phyloP scores from a whole-genome alignment of 1,140 invertebrate species.

The Zaprionus vittiger region DNA sequence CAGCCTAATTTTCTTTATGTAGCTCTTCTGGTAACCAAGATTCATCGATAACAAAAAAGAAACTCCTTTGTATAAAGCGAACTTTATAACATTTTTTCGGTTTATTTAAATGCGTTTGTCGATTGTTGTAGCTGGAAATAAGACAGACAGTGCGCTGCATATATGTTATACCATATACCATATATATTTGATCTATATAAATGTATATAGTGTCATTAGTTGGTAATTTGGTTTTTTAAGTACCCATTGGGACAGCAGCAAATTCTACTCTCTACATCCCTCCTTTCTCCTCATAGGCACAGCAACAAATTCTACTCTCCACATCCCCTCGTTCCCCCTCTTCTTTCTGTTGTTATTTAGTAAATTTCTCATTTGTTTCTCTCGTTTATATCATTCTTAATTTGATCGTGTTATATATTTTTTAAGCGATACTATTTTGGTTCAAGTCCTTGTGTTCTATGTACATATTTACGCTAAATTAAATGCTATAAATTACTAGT shows the following conservation, averaged over 20 bases:
- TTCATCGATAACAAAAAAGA: neutral
- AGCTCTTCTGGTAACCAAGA: neutral
- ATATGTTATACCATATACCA: conserved; percentile 7
- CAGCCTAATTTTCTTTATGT: neutral
- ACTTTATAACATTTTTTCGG: conserved; percentile 40
- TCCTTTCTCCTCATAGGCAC: neutral
- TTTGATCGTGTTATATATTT: conserved; percentile 29
- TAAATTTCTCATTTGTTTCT: conserved; percentile 16
- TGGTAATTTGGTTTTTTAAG: conserved; percentile 32
- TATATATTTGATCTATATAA: neutral
- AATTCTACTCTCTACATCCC: neutral
- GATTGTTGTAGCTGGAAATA: conserved; percentile 46
- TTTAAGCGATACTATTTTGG: conserved; percentile 81
- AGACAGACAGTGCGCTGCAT: conserved; percentile 36
- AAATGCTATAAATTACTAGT: conserved; percentile 79
- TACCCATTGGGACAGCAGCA: conserved; percentile 19
- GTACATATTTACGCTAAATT: conserved; percentile 82
- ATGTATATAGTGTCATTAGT: neutral
- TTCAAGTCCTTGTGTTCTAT: conserved; percentile 81
- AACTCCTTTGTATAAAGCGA: neutral
- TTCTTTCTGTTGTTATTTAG: neutral
- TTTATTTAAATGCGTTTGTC: conserved; percentile 28
- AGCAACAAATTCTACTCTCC: neutral
- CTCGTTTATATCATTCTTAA: conserved; percentile 41
- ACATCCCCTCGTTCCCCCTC: neutral